Conservation (phyloP, 2,888 invertebrate species). For the Heliconius hortense region DNA sequence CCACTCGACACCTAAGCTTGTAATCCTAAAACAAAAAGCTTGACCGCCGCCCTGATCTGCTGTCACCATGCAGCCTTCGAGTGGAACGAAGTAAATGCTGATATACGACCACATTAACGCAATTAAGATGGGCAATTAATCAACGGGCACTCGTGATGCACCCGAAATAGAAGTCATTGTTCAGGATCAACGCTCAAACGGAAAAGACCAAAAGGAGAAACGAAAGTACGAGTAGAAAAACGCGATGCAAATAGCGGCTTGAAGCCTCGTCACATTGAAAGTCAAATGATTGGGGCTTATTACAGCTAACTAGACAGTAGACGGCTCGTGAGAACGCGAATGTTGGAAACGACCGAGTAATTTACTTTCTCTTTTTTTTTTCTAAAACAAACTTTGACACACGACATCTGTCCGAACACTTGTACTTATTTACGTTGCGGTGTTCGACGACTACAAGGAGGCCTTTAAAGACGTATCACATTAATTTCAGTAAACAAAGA, state of each 20-base stretch:
- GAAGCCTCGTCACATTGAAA: conserved; percentile 40
- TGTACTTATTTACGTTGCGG: conserved; percentile 63
- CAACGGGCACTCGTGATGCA: conserved; percentile 18
- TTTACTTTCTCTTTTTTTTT: conserved; percentile 46
- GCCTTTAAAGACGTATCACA: conserved; percentile 61
- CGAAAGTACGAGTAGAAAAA: conserved; percentile 38
- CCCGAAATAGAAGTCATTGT: conserved; percentile 21
- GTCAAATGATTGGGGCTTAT: conserved; percentile 43
- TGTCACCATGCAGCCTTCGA: conserved; percentile 80
- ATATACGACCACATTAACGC: conserved; percentile 73
- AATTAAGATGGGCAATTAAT: conserved; percentile 77
- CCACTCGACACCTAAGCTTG: conserved; percentile 76
- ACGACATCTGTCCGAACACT: conserved; percentile 52
- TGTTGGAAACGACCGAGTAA: conserved; percentile 38
- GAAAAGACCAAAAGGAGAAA: conserved; percentile 26
- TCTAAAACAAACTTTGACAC: conserved; percentile 46
- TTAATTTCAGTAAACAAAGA: conserved; percentile 72
- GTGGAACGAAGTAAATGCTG: conserved; percentile 77
- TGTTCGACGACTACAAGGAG: conserved; percentile 63
- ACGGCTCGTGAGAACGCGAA: conserved; percentile 42
- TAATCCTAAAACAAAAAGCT: conserved; percentile 60
- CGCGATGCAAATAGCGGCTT: conserved; percentile 36
- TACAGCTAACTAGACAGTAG: conserved; percentile 38
- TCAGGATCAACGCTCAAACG: conserved; percentile 18
- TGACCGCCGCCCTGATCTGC: conserved; percentile 74